A percentile compares a stretch with the other conserved stretches of the same genome.
These are phyloP conservation scores for Calliscelio sp. DNA, from an alignment of 2,888 invertebrate genomes.

Conservation along the genomic window DNA sequence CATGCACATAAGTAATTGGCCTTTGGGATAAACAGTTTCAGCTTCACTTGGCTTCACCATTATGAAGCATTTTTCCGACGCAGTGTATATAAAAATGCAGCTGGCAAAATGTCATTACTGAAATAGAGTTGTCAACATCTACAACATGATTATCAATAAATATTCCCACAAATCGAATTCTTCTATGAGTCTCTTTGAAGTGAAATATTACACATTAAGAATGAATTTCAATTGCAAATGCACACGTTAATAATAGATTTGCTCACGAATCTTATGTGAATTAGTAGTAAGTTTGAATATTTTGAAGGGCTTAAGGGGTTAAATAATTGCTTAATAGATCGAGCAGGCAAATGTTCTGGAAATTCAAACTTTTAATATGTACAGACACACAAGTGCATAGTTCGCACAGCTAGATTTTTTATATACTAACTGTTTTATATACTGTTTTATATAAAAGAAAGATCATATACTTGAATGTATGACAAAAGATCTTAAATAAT, in stretches of 20 bases:
- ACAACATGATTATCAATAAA: too few species aligned
- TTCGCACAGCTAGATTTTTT: too few species aligned
- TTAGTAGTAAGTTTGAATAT: constrained; percentile 27
- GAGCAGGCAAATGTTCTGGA: constrained; percentile 42
- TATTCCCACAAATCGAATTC: too few species aligned
- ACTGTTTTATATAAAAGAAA: too few species aligned
- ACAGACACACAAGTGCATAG: too few species aligned
- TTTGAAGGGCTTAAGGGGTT: constrained; percentile 13
- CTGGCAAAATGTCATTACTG: too few species aligned
- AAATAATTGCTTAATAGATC: constrained; percentile 55
- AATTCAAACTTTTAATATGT: constrained; percentile 27
- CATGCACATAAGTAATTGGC: not conserved
- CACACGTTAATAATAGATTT: constrained; percentile 39
- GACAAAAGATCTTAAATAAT: too few species aligned
- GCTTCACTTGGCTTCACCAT: not conserved
- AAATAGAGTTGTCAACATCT: too few species aligned
- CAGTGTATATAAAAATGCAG: too few species aligned
- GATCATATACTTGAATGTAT: too few species aligned
- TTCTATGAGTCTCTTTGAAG: not conserved
- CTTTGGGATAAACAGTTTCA: not conserved
- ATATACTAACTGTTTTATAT: too few species aligned
- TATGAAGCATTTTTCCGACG: too few species aligned
- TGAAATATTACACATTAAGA: not conserved
- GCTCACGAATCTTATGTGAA: constrained; percentile 39
- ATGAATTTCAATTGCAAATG: constrained; percentile 29